Evolutionary conservation across 2,888 invertebrate species (phyloP).

Genomic region (Pyrrhia umbra): DNA sequence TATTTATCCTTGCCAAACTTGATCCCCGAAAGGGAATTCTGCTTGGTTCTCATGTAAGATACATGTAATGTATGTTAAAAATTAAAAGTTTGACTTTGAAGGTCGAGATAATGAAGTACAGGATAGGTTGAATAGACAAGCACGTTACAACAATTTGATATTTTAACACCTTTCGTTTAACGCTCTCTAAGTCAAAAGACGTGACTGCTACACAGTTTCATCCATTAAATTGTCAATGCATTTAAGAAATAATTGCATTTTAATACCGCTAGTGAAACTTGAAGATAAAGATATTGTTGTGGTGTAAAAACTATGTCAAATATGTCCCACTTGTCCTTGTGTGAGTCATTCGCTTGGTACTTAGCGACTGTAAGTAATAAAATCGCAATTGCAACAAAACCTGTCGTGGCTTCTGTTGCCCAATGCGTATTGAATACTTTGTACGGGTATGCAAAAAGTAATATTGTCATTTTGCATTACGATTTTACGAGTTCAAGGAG

Average conservation of each 20-base stretch:
- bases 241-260: constrained; percentile 18
- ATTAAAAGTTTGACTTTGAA: constrained; percentile 1
- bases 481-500: constrained; percentile 35
- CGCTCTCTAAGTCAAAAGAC: constrained; percentile 9
- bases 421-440: constrained; percentile 48
- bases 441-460: constrained; percentile 39
- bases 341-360: constrained; percentile 48
- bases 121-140: neutral
- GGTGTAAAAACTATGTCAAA: constrained; percentile 47
- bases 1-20: constrained; percentile 4
- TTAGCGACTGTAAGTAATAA: constrained; percentile 48
- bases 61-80: neutral
- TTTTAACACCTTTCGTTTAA: constrained; percentile 11
- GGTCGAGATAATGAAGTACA: neutral
- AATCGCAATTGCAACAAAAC: constrained; percentile 44
- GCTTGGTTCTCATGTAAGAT: neutral
- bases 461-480: constrained; percentile 34
- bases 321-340: constrained; percentile 54
- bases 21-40: neutral
- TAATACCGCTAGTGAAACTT: constrained; percentile 23
- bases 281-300: constrained; percentile 43
- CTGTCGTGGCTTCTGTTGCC: constrained; percentile 43
- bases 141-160: constrained; percentile 1
- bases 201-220: constrained; percentile 35
- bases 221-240: constrained; percentile 10